Evolutionary conservation across 2,888 invertebrate genomes (phyloP).

Genomic region (Conistra vaccinii): DNA sequence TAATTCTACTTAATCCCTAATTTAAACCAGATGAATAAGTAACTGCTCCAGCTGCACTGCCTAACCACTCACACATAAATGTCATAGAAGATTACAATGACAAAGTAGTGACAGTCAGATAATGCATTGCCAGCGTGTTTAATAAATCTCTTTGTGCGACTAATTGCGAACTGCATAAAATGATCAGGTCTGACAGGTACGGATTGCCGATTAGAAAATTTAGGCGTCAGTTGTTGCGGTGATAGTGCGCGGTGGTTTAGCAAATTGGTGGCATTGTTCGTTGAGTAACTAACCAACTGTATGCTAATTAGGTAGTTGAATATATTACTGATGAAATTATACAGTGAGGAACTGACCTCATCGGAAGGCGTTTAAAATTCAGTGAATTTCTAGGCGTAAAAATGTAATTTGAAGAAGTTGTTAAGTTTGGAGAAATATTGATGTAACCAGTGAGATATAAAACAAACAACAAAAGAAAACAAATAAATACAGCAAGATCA

Average conservation of each 20-base stretch:
- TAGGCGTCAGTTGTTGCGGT: slow-evolving; percentile 28
- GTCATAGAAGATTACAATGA: slow-evolving; percentile 29
- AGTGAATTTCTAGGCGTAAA: background rate
- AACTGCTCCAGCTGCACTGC: background rate
- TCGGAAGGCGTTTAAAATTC: slow-evolving; percentile 6
- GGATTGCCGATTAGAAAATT: slow-evolving; percentile 50
- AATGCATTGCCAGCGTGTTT: slow-evolving; percentile 18
- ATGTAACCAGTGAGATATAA: no score
- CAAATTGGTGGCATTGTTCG: slow-evolving; percentile 50
- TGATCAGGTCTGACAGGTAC: slow-evolving; percentile 38
- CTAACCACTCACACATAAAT: background rate
- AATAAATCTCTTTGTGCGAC: slow-evolving; percentile 48
- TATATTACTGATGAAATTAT: slow-evolving; percentile 16
- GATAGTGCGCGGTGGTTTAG: slow-evolving; percentile 14
- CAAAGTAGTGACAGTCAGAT: slow-evolving; percentile 35
- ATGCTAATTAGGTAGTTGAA: slow-evolving; percentile 14
- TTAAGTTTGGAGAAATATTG: no score
- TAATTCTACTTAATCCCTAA: background rate
- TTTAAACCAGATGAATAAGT: slow-evolving; percentile 1
- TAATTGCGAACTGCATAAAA: slow-evolving; percentile 56
- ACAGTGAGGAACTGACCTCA: background rate
- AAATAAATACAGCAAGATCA: no score
- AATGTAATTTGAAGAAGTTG: no score
- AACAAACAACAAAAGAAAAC: no score
- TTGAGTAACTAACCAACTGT: slow-evolving; percentile 25